Conservation (phyloP, 2,797 vertebrate genomes). For the Yasuhikotakia modesta region DNA sequence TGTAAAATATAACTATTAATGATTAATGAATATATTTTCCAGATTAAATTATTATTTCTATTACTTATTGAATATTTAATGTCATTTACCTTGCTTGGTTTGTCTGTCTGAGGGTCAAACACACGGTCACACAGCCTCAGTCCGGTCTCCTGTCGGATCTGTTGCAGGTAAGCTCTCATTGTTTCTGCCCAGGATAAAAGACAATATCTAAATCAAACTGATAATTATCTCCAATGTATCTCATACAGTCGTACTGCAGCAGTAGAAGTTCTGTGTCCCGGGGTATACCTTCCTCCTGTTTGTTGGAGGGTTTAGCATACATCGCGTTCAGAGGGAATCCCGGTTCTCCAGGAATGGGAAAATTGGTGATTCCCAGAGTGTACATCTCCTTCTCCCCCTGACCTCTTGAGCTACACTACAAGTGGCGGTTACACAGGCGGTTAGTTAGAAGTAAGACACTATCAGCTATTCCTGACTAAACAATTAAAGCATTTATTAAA, state of each 20-base stretch:
- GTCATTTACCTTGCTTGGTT: slow-evolving; percentile 91
- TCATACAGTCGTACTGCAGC: background rate
- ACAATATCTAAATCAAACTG: background rate
- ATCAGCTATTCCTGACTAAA: too few species aligned
- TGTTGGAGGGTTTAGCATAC: slow-evolving; percentile 89
- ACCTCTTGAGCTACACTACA: slow-evolving; percentile 93
- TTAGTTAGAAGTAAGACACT: too few species aligned
- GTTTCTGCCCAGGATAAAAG: slow-evolving; percentile 75
- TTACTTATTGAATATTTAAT: background rate
- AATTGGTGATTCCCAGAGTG: slow-evolving; percentile 93
- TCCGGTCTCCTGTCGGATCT: slow-evolving; percentile 94
- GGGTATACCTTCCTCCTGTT: slow-evolving; percentile 90
- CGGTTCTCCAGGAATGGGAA: slow-evolving; percentile 95
- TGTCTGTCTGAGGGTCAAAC: slow-evolving; percentile 97
- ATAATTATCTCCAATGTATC: background rate
- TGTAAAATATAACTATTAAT: too few species aligned
- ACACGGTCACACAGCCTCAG: slow-evolving; percentile 95
- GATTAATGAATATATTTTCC: too few species aligned
- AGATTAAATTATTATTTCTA: too few species aligned
- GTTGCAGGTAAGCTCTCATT: slow-evolving; percentile 95
- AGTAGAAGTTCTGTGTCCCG: too few species aligned
- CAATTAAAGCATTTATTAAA: too few species aligned
- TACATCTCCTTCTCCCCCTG: slow-evolving; percentile 99
- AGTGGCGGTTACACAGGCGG: too few species aligned
- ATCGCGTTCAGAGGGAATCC: slow-evolving; percentile 97